Conservation (phyloP, 2,888 invertebrate species). For the Drosophila maculinotata region DNA sequence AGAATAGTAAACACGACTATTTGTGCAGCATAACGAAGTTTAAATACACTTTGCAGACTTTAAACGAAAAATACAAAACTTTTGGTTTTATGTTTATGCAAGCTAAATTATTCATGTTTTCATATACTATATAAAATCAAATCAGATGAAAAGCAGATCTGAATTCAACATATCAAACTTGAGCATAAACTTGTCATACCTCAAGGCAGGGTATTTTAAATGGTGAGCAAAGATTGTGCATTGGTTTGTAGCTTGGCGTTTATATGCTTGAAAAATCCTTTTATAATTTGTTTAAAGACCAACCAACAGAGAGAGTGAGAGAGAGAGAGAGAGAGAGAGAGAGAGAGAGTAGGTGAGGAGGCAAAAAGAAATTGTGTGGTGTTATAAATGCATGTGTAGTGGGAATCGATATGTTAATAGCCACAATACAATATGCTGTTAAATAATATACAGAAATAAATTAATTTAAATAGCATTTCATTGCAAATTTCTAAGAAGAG, state of each 20-base stretch:
- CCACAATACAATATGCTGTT: constrained; percentile 15
- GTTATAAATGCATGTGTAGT: constrained; percentile 37
- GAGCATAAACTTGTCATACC: not conserved
- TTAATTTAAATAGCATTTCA: constrained; percentile 22
- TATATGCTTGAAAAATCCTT: constrained; percentile 49
- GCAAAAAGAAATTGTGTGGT: constrained; percentile 24
- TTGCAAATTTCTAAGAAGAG: constrained; percentile 6
- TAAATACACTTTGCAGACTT: constrained; percentile 26
- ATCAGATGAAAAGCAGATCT: no score
- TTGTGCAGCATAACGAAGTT: not conserved
- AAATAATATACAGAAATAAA: constrained; percentile 21
- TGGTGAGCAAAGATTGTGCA: constrained; percentile 42
- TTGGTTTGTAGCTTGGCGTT: constrained; percentile 52
- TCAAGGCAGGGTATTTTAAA: constrained; percentile 18
- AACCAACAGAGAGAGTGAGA: constrained; percentile 14
- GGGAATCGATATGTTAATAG: constrained; percentile 54
- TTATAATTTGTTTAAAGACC: constrained; percentile 53
- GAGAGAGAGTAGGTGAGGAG: not conserved
- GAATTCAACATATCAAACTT: not conserved
- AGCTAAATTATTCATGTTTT: no score
- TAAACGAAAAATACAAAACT: no score
- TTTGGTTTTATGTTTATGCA: no score
- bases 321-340: not conserved
- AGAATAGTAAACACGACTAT: constrained; percentile 22
- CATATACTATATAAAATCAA: no score